Percentiles rank a stretch among this genome's conserved stretches.
phyloP scores from a whole-genome alignment of 2,888 invertebrate species.

The Bombylius discolor region DNA sequence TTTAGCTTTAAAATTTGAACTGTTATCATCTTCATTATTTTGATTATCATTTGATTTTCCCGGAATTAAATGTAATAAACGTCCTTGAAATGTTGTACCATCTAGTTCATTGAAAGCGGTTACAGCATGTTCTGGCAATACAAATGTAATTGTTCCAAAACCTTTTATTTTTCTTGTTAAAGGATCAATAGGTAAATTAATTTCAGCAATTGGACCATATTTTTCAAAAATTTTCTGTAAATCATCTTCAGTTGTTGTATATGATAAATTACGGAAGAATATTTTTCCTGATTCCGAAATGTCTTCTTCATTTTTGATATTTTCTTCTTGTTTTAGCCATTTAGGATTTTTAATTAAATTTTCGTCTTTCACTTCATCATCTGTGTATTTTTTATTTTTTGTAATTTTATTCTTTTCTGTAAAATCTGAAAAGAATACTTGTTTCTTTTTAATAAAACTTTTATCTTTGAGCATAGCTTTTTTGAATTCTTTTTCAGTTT shows the following conservation, averaged over 20 bases:
- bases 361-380: constrained; percentile 12
- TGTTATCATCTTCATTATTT: constrained; percentile 43
- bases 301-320: constrained; percentile 56
- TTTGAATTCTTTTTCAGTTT: constrained; percentile 63
- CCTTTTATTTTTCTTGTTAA: constrained; percentile 70
- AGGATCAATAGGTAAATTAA: constrained; percentile 78
- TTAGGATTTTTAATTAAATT: constrained; percentile 32
- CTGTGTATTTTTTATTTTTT: constrained; percentile 19
- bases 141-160: constrained; percentile 81
- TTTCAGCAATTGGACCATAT: constrained; percentile 76
- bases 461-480: constrained; percentile 73
- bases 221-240: constrained; percentile 67
- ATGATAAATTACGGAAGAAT: constrained; percentile 83
- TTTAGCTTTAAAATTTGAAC: constrained; percentile 68
- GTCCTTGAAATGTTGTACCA: constrained; percentile 80
- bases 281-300: constrained; percentile 85
- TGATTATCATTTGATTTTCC: constrained; percentile 54
- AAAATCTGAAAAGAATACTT: constrained; percentile 44
- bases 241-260: constrained; percentile 74
- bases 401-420: constrained; percentile 36
- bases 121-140: constrained; percentile 92
- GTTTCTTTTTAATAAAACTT: constrained; percentile 65
- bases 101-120: constrained; percentile 78
- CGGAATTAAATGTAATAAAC: constrained; percentile 87
- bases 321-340: constrained; percentile 51